Evolutionary conservation across 2,113 vertebrate species (phyloP).

Genomic region (Syrmaticus mikado): DNA sequence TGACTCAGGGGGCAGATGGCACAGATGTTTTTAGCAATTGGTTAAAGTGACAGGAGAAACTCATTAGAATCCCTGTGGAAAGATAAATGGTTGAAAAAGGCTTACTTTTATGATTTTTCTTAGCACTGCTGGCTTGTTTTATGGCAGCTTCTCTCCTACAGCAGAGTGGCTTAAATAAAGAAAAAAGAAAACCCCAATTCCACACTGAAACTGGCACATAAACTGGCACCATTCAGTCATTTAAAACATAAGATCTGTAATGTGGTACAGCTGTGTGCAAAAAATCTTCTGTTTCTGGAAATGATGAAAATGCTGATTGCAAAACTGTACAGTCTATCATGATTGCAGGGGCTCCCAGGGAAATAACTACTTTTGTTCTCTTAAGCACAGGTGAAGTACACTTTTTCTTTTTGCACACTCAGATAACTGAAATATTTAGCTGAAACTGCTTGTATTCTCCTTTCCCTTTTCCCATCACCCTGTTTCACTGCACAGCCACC

Average conservation of each 20-base stretch:
- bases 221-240: neutral
- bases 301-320: neutral
- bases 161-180: neutral
- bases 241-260: neutral
- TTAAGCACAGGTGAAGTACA: neutral
- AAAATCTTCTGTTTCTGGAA: neutral
- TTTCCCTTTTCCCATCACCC: neutral
- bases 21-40: conserved; percentile 28
- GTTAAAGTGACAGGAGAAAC: conserved; percentile 31
- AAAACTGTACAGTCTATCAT: neutral
- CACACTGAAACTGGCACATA: neutral
- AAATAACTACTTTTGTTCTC: neutral
- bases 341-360: neutral
- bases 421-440: neutral
- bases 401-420: neutral
- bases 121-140: neutral
- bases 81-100: neutral
- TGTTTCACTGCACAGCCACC: neutral
- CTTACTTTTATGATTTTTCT: neutral
- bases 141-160: neutral
- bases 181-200: neutral
- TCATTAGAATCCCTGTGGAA: conserved; percentile 1
- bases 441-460: neutral
- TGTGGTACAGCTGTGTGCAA: fast-evolving
- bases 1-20: conserved; percentile 7